These are phyloP conservation scores for Tachypleus tridentatus DNA, from an alignment of 1,140 invertebrate genomes.

Conservation along the genomic window DNA sequence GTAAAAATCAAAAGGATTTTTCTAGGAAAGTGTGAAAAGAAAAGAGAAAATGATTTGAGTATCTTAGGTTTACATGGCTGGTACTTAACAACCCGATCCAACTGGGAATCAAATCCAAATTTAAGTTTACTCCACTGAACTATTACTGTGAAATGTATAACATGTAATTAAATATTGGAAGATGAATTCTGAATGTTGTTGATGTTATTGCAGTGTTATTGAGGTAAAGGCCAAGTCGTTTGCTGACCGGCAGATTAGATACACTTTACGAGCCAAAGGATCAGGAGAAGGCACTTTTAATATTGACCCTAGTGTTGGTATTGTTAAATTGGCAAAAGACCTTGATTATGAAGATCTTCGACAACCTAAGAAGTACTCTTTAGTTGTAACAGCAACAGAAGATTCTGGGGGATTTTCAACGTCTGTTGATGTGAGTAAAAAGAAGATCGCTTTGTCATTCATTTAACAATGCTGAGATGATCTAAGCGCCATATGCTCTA, in stretches of 20 bases:
- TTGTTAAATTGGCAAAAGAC: slow-evolving; percentile 87
- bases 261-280: slow-evolving; percentile 82
- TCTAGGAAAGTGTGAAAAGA: too few species aligned
- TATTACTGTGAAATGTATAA: too few species aligned
- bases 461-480: too few species aligned
- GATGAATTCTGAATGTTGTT: background rate
- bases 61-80: too few species aligned
- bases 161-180: too few species aligned
- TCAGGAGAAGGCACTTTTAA: slow-evolving; percentile 90
- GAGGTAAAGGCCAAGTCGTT: slow-evolving; percentile 92
- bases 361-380: slow-evolving; percentile 80
- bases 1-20: too few species aligned
- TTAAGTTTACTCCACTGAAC: too few species aligned
- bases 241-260: slow-evolving; percentile 84
- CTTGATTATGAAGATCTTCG: slow-evolving; percentile 85
- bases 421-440: slow-evolving; percentile 54
- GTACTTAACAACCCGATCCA: too few species aligned
- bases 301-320: slow-evolving; percentile 84
- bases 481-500: too few species aligned
- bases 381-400: slow-evolving; percentile 84
- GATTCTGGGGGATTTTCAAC: slow-evolving; percentile 91
- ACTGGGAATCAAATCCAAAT: too few species aligned
- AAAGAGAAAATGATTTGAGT: too few species aligned
- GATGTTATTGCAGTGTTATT: slow-evolving; percentile 56
- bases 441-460: too few species aligned